phyloP scores from a whole-genome alignment of 2,888 invertebrate genomes.

The Drosophila buzzatii region DNA sequence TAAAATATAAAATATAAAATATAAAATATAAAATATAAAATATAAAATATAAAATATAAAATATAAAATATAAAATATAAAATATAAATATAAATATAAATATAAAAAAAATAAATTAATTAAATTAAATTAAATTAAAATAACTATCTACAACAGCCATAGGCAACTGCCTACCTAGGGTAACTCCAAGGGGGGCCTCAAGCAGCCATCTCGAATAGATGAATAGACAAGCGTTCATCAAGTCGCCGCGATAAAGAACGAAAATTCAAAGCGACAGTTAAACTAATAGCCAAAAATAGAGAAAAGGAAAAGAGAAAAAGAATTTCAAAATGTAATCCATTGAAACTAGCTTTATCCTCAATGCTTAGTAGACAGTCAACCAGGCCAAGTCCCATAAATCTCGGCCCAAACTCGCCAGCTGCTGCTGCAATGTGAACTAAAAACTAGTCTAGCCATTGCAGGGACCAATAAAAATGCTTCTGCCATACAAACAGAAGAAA shows the following conservation, averaged over 20 bases:
- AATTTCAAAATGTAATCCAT: conserved; percentile 14
- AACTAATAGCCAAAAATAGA: conserved; percentile 28
- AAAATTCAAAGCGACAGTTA: conserved; percentile 20
- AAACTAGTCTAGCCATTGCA: conserved; percentile 74
- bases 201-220: not conserved
- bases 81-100: no score
- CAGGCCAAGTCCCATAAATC: conserved; percentile 67
- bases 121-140: no score
- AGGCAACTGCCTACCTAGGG: no score
- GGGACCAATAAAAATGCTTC: conserved; percentile 62
- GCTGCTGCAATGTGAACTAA: conserved; percentile 40
- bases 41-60: no score
- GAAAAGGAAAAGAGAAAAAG: conserved; percentile 4
- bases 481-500: conserved; percentile 17
- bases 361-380: conserved; percentile 10
- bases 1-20: no score
- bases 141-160: no score
- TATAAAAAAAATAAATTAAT: no score
- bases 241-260: conserved; percentile 14
- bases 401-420: conserved; percentile 58
- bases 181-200: not conserved
- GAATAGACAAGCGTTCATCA: conserved; percentile 25
- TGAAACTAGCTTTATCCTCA: conserved; percentile 31
- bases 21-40: no score
- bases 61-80: no score